phyloP scores from a whole-genome alignment of 2,888 invertebrate species.

The Microplitis manilae region DNA sequence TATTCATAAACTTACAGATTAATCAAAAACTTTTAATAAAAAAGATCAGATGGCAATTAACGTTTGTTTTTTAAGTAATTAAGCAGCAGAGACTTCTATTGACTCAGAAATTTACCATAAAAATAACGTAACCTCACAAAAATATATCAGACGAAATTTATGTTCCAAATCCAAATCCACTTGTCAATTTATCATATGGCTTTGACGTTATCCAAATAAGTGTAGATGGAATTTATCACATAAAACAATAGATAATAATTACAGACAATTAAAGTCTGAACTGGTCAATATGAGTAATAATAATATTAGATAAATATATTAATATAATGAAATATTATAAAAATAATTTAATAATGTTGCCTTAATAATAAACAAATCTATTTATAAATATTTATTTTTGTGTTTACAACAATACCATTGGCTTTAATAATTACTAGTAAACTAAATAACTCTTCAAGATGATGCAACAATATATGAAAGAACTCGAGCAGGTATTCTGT shows the following conservation, averaged over 20 bases:
- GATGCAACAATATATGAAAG: constrained; percentile 91
- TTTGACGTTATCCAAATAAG: neutral
- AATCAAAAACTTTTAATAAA: too few relatives aligned
- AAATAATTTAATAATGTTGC: neutral
- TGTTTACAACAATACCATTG: neutral
- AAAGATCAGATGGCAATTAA: too few relatives aligned
- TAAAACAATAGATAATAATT: neutral
- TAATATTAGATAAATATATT: neutral
- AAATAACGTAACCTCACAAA: too few relatives aligned
- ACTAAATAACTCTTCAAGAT: constrained; percentile 74
- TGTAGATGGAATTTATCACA: neutral
- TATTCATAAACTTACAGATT: too few relatives aligned
- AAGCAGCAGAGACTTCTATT: too few relatives aligned
- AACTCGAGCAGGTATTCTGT: constrained; percentile 82
- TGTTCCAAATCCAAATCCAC: too few relatives aligned
- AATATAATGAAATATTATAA: neutral
- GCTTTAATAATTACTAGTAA: neutral
- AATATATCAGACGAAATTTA: too few relatives aligned
- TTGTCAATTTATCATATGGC: constrained; percentile 1
- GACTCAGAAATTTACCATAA: too few relatives aligned
- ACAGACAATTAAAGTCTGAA: constrained; percentile 1
- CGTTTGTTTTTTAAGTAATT: too few relatives aligned
- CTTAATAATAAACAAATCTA: neutral
- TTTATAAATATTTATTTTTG: constrained; percentile 1
- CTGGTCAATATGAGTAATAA: neutral